Percentiles rank a stretch among this genome's conserved stretches.
phyloP scores from a whole-genome alignment of 2,888 invertebrate genomes.

The Lasioglossum morio region DNA sequence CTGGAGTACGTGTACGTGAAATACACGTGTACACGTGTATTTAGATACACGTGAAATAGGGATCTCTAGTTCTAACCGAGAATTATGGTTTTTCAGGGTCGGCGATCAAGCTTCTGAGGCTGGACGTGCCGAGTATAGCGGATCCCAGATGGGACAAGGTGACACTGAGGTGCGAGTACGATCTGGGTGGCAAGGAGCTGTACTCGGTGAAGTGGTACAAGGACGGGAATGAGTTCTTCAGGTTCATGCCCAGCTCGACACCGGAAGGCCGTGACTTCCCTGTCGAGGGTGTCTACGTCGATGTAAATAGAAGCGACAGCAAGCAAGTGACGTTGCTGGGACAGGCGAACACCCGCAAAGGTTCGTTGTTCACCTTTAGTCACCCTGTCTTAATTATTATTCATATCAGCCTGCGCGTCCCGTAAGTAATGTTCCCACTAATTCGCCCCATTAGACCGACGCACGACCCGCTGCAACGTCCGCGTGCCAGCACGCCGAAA shows the following conservation, averaged over 20 bases:
- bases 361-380: conserved; percentile 57
- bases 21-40: no score
- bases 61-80: not conserved
- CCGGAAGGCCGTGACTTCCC: conserved; percentile 73
- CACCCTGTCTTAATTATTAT: conserved; percentile 14
- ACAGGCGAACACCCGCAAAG: conserved; percentile 68
- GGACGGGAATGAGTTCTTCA: conserved; percentile 79
- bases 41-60: no score
- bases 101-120: conserved; percentile 68
- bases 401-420: not conserved
- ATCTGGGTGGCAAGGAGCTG: conserved; percentile 76
- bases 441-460: not conserved
- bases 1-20: no score
- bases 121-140: conserved; percentile 79
- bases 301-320: conserved; percentile 77
- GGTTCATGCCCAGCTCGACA: conserved; percentile 76
- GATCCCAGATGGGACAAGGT: conserved; percentile 80
- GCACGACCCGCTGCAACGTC: not conserved
- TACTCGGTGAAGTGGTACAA: conserved; percentile 83
- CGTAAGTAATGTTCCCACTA: conserved; percentile 14
- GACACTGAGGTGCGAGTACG: conserved; percentile 78
- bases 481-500: not conserved
- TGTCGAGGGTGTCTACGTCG: conserved; percentile 75
- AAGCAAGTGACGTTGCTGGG: conserved; percentile 77
- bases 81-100: conserved; percentile 64